Evolutionary conservation across 2,888 invertebrate genomes (phyloP).

Genomic region (Ethmia dodecea): DNA sequence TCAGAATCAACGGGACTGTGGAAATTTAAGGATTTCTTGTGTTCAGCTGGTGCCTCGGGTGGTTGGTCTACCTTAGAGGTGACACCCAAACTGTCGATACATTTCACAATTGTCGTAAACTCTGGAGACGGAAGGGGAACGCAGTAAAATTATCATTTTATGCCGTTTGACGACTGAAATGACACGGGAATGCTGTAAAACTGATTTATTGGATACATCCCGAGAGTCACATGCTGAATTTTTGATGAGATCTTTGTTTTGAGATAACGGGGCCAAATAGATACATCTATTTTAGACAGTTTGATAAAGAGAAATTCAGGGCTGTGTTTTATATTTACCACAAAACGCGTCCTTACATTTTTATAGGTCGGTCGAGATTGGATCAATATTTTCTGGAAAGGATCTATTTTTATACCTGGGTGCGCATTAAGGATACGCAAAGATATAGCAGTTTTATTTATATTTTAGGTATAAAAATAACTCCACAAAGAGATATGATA

Average conservation of each 20-base stretch:
- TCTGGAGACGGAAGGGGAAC: slow-evolving; percentile 72
- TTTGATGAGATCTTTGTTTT: slow-evolving; percentile 72
- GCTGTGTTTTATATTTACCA: too few relatives aligned
- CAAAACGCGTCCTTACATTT: too few relatives aligned
- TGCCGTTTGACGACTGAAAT: slow-evolving; percentile 77
- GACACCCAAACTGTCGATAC: slow-evolving; percentile 75
- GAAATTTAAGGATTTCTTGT: slow-evolving; percentile 24
- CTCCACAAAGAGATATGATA: too few relatives aligned
- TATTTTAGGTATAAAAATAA: too few relatives aligned
- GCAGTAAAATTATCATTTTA: slow-evolving; percentile 78
- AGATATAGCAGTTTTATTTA: too few relatives aligned
- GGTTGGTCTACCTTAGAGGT: slow-evolving; percentile 56
- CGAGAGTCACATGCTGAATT: slow-evolving; percentile 71
- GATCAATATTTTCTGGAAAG: too few relatives aligned
- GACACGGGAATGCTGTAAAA: slow-evolving; percentile 76
- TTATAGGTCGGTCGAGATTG: too few relatives aligned
- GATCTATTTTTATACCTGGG: too few relatives aligned
- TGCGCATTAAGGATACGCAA: too few relatives aligned
- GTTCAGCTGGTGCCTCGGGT: slow-evolving; percentile 19
- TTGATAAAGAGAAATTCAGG: too few relatives aligned
- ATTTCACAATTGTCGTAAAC: slow-evolving; percentile 78
- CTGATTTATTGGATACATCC: slow-evolving; percentile 76
- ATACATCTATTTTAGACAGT: background rate
- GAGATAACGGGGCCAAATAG: slow-evolving; percentile 34
- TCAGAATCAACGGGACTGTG: slow-evolving; percentile 29